These are phyloP conservation scores for Corythornis vintsioides DNA, from an alignment of 2,113 vertebrate species.

Conservation along the genomic window DNA sequence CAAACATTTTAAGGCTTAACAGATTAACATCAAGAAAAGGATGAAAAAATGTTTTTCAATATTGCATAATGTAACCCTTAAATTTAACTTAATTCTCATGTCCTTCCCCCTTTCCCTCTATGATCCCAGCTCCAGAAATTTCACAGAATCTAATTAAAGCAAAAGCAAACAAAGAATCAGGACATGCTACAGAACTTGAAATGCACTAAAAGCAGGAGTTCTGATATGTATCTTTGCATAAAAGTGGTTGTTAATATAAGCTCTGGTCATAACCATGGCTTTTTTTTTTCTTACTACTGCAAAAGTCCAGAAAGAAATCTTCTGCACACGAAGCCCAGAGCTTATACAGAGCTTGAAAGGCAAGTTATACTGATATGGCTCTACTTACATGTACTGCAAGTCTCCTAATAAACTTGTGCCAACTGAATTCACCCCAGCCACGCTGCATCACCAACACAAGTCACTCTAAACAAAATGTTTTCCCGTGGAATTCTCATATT, in stretches of 20 bases:
- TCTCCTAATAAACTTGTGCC: not conserved
- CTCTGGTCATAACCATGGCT: not conserved
- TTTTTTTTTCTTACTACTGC: not conserved
- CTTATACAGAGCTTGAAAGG: not conserved
- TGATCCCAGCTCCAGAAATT: not conserved
- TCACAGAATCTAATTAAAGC: not conserved
- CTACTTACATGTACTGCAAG: not conserved
- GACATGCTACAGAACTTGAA: not conserved
- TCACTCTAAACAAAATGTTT: not conserved
- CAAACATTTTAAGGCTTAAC: not conserved
- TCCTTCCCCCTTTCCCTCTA: not conserved
- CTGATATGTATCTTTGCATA: not conserved
- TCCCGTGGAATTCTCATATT: not conserved
- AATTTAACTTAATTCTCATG: not conserved
- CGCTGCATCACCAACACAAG: not conserved
- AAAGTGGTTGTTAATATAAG: not conserved
- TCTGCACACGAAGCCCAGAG: not conserved
- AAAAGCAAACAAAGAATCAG: not conserved
- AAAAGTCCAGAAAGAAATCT: not conserved
- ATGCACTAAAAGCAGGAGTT: not conserved
- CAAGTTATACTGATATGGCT: not conserved
- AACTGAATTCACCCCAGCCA: not conserved
- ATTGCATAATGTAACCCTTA: not conserved
- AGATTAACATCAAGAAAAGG: not conserved
- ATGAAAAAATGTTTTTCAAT: not conserved